A percentile compares a stretch with the other conserved stretches of the same genome.
Evolutionary conservation across 1,140 invertebrate genomes (phyloP).

Genomic region (Neodiprion virginianus): DNA sequence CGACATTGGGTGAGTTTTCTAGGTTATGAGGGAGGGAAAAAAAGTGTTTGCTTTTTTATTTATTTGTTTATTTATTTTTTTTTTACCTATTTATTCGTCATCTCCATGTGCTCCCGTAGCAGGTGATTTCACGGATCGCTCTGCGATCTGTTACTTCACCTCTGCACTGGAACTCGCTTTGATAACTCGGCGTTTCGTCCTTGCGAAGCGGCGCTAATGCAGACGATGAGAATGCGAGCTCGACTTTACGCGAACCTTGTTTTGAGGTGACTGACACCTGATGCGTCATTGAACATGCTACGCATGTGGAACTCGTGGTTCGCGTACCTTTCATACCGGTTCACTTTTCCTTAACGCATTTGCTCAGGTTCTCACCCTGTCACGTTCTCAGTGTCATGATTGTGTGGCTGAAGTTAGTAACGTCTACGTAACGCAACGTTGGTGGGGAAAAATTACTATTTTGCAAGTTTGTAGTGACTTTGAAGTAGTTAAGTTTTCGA

Average conservation of each 20-base stretch:
- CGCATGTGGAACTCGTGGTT: slow-evolving; percentile 42
- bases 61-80: not conserved
- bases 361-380: not conserved
- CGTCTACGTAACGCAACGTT: not conserved
- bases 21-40: no score
- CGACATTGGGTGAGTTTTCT: no score
- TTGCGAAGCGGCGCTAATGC: not conserved
- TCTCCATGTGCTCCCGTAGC: not conserved
- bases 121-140: not conserved
- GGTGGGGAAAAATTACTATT: no score
- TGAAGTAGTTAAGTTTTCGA: no score
- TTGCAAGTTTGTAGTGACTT: no score
- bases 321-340: not conserved
- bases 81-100: not conserved
- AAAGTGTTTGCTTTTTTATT: no score
- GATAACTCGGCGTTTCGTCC: not conserved
- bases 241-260: slow-evolving; percentile 9
- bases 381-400: not conserved
- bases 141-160: no score
- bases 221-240: not conserved
- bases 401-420: no score
- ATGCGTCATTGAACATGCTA: slow-evolving; percentile 61
- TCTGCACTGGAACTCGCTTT: not conserved
- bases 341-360: not conserved
- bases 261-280: slow-evolving; percentile 61